phyloP scores from a whole-genome alignment of 92 coral and sea anemone species.

The Isaurus tuberculatus region DNA sequence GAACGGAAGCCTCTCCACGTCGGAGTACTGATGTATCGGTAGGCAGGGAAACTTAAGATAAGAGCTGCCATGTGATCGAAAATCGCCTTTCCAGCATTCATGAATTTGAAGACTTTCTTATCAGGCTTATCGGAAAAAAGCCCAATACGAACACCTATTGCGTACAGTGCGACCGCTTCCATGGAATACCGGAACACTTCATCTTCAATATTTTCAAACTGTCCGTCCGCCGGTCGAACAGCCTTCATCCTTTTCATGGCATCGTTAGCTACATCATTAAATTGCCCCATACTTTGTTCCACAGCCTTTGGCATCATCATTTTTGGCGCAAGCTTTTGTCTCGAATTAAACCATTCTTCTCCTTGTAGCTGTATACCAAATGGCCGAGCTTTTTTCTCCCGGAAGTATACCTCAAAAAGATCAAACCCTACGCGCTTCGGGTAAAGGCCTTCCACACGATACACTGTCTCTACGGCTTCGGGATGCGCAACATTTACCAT shows the following conservation, averaged over 20 bases:
- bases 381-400: conserved; percentile 21
- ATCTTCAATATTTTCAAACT: conserved; percentile 14
- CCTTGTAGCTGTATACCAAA: conserved; percentile 31
- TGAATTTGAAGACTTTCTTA: neutral
- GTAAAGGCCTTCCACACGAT: conserved; percentile 32
- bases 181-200: conserved; percentile 42
- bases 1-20: conserved; percentile 29
- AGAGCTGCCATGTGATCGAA: conserved; percentile 35
- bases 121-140: conserved; percentile 24
- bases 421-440: conserved; percentile 48
- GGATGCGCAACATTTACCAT: conserved; percentile 53
- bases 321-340: conserved; percentile 59
- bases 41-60: conserved; percentile 34
- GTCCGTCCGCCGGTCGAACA: conserved; percentile 10
- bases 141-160: conserved; percentile 44
- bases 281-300: conserved; percentile 58
- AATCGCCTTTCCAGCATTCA: conserved; percentile 35
- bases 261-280: conserved; percentile 57
- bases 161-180: conserved; percentile 42
- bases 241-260: conserved; percentile 40
- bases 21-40: conserved; percentile 44
- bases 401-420: conserved; percentile 40
- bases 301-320: conserved; percentile 63
- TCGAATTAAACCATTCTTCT: conserved; percentile 53
- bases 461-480: conserved; percentile 44